Conservation (phyloP, 2,113 vertebrate genomes). For the Carollia perspicillata region DNA sequence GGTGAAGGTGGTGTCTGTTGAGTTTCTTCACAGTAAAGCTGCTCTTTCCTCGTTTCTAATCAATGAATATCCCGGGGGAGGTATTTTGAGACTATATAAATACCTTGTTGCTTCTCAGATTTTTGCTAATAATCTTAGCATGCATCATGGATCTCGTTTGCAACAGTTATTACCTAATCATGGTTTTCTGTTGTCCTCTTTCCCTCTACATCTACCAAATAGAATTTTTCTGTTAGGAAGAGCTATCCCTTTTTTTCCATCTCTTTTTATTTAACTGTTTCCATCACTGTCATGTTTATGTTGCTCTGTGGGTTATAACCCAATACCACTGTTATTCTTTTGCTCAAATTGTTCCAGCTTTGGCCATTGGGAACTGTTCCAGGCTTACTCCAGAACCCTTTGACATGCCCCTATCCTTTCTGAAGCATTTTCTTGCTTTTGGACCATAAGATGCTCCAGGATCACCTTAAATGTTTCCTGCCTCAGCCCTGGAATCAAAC, state of each 20-base stretch:
- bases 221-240: neutral
- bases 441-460: neutral
- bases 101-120: neutral
- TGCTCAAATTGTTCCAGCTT: neutral
- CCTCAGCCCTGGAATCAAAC: neutral
- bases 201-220: neutral
- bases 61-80: neutral
- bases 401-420: neutral
- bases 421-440: neutral
- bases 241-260: neutral
- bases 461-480: neutral
- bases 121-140: neutral
- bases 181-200: neutral
- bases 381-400: neutral
- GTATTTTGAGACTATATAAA: neutral
- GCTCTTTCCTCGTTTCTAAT: neutral
- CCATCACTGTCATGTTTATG: neutral
- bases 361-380: neutral
- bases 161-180: neutral
- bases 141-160: neutral
- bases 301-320: neutral
- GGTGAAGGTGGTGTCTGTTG: neutral
- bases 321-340: neutral
- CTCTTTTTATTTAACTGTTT: neutral
- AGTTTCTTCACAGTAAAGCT: neutral